Conservation (phyloP, 2,797 vertebrate genomes). For the Hybognathus amarus region DNA sequence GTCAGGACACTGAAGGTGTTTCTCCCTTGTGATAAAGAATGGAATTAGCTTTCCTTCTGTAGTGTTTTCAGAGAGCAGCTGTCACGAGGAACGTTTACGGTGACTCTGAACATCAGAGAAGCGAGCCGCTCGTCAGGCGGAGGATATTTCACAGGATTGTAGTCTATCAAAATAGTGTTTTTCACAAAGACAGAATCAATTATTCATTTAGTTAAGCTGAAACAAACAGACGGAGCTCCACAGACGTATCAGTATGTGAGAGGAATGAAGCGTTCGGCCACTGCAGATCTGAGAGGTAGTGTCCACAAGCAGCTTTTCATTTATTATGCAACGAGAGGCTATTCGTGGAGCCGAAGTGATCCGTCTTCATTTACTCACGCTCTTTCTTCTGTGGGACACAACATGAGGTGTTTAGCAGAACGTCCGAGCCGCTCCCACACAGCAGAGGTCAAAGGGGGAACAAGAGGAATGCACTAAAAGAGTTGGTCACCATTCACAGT, state of each 20-base stretch:
- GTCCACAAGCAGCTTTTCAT: too few relatives aligned
- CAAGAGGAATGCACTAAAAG: too few relatives aligned
- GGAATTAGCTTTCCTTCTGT: conserved; percentile 64
- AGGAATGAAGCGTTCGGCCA: conserved; percentile 65
- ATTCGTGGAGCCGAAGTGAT: too few relatives aligned
- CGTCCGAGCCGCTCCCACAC: neutral
- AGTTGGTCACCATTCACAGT: neutral
- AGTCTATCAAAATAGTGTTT: too few relatives aligned
- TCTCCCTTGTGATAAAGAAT: conserved; percentile 72
- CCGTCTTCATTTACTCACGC: too few relatives aligned
- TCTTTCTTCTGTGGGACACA: too few relatives aligned
- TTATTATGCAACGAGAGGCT: too few relatives aligned
- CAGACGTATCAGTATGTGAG: conserved; percentile 67
- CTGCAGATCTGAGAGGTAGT: neutral
- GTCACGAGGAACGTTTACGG: conserved; percentile 61
- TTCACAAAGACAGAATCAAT: conserved; percentile 58
- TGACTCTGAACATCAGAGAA: conserved; percentile 64
- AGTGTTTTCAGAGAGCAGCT: conserved; percentile 64
- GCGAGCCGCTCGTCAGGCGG: conserved; percentile 49
- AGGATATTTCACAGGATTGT: conserved; percentile 15
- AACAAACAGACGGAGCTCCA: conserved; percentile 67
- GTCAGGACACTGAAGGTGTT: conserved; percentile 69
- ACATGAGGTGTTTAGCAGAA: neutral
- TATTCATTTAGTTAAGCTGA: conserved; percentile 61
- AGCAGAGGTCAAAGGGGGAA: too few relatives aligned